Evolutionary conservation across 2,797 vertebrate species (phyloP), one percentile per base, ranked within the genome.

Genomic region (Intellagama lesueurii): DNA sequence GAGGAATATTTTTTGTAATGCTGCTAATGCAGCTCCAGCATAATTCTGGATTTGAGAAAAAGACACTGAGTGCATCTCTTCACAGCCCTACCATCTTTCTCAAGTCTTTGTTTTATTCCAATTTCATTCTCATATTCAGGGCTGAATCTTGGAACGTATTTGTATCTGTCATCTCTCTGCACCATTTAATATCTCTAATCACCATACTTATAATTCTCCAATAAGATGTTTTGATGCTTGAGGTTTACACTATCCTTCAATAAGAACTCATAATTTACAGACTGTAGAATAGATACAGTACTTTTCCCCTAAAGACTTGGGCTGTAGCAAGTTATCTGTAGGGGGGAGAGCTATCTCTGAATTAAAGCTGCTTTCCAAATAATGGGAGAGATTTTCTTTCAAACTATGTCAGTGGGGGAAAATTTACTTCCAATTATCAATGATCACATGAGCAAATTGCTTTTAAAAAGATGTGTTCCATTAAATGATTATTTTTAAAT

Each of bases 341-440:
- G 44, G 66, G 11, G 79, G 81, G 52, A 66, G 7, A 80, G 64
- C 30, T 73, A 80, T 87, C 49, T 87, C 68, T 72, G 79, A 79
- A 83, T 87, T 84, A 87, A 90, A 90, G 81, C 83, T 79, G 16
- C 24, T 87, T 84, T 84, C 40, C 81, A 47, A 87, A 87, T 87
- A 87, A 87, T 49, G 68, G 81, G 72, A 9, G 52, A 49, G 24
- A 80, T 87, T 79, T 24, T 72, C 81, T 83, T 87, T 84, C 49
- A 73, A 84, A 82, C 75, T 84, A 68, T 7, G n/a, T 86, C 49
- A 70, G 87, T 49, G 60, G 72, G 30, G 85, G 72, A 72, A 24
- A 24, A 81, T 49, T 72, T 35, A 83, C 19, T 79, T 49, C 81
- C 83, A 72, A 84, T 16, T 68, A 19, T 32, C 35, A 66, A 79